phyloP scores from a whole-genome alignment of 2,888 invertebrate species.

The Erebia palarica region DNA sequence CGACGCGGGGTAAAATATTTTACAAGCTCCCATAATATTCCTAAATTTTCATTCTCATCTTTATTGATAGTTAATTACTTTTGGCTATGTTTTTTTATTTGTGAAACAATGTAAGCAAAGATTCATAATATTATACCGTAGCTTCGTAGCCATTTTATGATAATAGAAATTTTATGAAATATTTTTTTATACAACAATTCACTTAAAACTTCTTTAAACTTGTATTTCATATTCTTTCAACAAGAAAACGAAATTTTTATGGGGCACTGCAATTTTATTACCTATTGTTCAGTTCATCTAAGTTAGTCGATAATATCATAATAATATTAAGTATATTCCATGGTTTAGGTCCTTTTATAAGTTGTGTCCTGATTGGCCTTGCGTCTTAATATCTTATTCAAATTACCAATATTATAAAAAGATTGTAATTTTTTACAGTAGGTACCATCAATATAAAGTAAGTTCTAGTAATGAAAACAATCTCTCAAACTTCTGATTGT shows the following conservation, averaged over 20 bases:
- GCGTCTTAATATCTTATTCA: too few relatives aligned
- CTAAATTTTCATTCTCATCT: conserved; percentile 22
- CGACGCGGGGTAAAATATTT: conserved; percentile 60
- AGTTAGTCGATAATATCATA: too few relatives aligned
- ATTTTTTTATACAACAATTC: too few relatives aligned
- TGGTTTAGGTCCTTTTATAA: too few relatives aligned
- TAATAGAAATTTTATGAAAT: not conserved
- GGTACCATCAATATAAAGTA: not conserved
- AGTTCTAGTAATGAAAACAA: not conserved
- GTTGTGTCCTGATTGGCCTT: not conserved
- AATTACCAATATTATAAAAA: too few relatives aligned
- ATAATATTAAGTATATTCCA: too few relatives aligned
- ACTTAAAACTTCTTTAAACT: too few relatives aligned
- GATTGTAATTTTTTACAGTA: not conserved
- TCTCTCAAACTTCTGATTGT: not conserved
- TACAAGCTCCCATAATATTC: conserved; percentile 32
- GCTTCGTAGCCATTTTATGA: not conserved
- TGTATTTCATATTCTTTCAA: too few relatives aligned
- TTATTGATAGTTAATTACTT: conserved; percentile 11
- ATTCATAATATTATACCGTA: not conserved
- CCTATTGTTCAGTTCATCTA: too few relatives aligned
- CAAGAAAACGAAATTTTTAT: too few relatives aligned
- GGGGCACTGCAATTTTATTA: too few relatives aligned
- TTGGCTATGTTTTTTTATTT: conserved; percentile 11
- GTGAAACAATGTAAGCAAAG: not conserved